Evolutionary conservation across 2,888 invertebrate genomes (phyloP), one percentile per base, ranked within the genome.

Genomic region (Ochlodes sylvanus): DNA sequence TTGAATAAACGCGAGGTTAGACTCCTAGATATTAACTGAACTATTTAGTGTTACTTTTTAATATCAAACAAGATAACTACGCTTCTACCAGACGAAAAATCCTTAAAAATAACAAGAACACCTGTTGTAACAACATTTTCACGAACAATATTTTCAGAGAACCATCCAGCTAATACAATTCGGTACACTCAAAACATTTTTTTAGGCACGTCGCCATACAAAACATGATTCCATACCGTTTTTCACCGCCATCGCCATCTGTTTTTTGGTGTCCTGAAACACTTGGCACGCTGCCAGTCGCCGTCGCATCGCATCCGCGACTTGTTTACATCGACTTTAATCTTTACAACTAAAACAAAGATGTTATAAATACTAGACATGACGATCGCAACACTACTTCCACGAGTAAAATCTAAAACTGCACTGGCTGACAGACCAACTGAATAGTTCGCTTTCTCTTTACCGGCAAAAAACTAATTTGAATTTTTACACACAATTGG

Each of bases 401-500:
- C 87, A 79, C 85, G 85, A 70, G 66, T 86, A 81, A 86, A 85
- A 85, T 83, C 86, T 84, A 73, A 75, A 75, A 78, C 76, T 78
- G 77, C 71, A 92, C 92, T 92, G 88, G 78, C 66, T 58, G 58
- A 27, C 52, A 60, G 15, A 44, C 54, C 7, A 47, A 61, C 44
- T 10, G 80, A 75, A 56, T 74, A 67, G 67, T 70, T 70, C 70
- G 89, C 92, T 93, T 93, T 93, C 93, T 91, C 90, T 90, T 88
- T 81, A 73, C 80, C 71, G 70, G 88, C 88, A 78, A 87, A 92
- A 92, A 91, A 86, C 85, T 89, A 78, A 91, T 93, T 93, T 93
- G 87, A 92, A 93, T 93, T 87, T 88, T 84, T 76, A 87, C 86
- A 84, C 84, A 88, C 88, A 90, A 89, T 84, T 90, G 87, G 89